Evolutionary conservation across 2,888 invertebrate species (phyloP), one percentile per base, ranked within the genome.

Genomic region (Latrodectus hesperus): DNA sequence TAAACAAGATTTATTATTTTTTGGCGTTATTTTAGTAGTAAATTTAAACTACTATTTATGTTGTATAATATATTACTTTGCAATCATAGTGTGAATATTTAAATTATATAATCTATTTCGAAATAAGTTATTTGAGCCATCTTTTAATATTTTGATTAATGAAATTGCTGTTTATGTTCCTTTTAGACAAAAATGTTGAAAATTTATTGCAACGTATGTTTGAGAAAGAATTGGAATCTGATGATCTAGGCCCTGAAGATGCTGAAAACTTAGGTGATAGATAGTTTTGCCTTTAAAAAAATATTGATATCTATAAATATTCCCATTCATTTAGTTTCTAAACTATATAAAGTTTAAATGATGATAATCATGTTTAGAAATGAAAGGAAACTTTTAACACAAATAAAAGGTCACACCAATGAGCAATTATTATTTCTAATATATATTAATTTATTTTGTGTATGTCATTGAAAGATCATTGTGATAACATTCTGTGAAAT

Each of bases 201-300:
- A 92, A 92, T 9, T 90, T 93, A 51, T 90, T 93, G 9, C 92
- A 92, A 88, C 91, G 92, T 87, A 93, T 93, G 93, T 93, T 93
- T 91, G 92, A 93, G 90, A 92, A 92, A 72, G 93, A 93, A 89
- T 91, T 92, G 26, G 91, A 91, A 76, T 91, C 91, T 9, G 91
- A 91, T 70, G 92, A 92, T 77, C 90, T 91, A 10, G 90, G 90
- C 9, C 88, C 87, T 17, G 72, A 79, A 11, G 88, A 88, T 64
- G 84, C 84, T 55, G 76, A 89, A 65, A 80, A 87, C 53, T 60
- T 85, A 22, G 82, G 67, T 38, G 68, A 82, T 53, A 38, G 38
- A 38, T 38, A 38, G 38, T 38, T 38, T 38, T 38, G 38, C 38
- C 38, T 38, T 38, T 38, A 38, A 38, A 38, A 38, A 38, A 38